A percentile compares a stretch with the other conserved stretches of the same genome.
Evolutionary conservation across 2,888 invertebrate species (phyloP).

Genomic region (Sesamia inferens): DNA sequence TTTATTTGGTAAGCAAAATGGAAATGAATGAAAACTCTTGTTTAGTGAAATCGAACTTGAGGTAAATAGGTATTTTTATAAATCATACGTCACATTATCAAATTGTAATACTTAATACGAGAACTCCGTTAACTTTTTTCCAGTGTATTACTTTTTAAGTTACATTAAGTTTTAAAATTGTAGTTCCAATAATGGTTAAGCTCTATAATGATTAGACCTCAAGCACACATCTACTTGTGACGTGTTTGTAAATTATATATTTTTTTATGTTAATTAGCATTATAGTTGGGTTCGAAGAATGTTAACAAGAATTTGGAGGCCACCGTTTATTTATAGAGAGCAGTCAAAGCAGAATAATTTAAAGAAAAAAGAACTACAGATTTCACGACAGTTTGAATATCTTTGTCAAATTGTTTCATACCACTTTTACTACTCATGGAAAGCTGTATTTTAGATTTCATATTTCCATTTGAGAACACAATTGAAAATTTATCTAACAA

Average conservation of each 20-base stretch:
- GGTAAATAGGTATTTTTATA: not conserved
- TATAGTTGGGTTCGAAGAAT: too few relatives aligned
- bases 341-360: not conserved
- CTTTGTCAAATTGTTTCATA: not conserved
- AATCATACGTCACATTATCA: not conserved
- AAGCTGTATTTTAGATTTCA: not conserved
- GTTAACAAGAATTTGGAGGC: too few relatives aligned
- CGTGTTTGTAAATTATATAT: too few relatives aligned
- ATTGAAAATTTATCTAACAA: constrained; percentile 9
- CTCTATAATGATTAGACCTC: too few relatives aligned
- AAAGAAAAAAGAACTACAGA: not conserved
- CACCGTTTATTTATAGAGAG: too few relatives aligned
- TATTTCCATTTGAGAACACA: not conserved
- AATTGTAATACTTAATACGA: not conserved
- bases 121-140: too few relatives aligned
- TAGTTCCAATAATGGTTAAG: too few relatives aligned
- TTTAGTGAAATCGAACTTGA: not conserved
- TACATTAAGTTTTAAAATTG: too few relatives aligned
- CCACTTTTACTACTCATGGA: not conserved
- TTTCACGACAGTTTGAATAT: not conserved
- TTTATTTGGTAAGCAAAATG: not conserved
- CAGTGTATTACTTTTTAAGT: too few relatives aligned
- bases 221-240: too few relatives aligned
- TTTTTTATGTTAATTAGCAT: too few relatives aligned
- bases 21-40: not conserved